Evolutionary conservation across 64 coral and sea anemone genomes (phyloP).

Genomic region (Pachyseris speciosa): DNA sequence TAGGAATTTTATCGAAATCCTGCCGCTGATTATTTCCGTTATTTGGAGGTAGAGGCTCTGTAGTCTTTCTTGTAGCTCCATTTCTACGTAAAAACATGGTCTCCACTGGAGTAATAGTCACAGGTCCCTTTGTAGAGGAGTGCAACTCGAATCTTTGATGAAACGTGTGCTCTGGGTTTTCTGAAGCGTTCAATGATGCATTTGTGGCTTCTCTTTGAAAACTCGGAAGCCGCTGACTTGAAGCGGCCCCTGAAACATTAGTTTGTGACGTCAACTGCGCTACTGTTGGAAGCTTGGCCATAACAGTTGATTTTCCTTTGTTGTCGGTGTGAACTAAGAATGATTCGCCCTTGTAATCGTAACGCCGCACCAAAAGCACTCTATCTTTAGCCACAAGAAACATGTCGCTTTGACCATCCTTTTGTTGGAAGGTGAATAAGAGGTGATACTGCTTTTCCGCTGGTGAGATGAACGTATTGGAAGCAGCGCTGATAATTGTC

Average conservation of each 20-base stretch:
- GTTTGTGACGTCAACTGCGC: not conserved
- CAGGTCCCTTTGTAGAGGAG: not conserved
- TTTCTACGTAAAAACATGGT: not conserved
- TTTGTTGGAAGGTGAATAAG: not conserved
- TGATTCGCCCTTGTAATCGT: not conserved
- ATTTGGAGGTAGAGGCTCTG: not conserved
- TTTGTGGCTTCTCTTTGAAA: not conserved
- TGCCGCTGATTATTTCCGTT: not conserved
- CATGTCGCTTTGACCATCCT: not conserved
- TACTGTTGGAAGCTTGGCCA: not conserved
- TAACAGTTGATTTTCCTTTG: conserved; percentile 11
- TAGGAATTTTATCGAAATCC: not conserved
- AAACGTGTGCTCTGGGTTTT: not conserved
- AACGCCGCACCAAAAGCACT: not conserved
- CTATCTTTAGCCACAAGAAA: not conserved
- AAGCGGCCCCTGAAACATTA: not conserved
- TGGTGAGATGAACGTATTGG: not conserved
- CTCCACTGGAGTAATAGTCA: not conserved
- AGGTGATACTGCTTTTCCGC: not conserved
- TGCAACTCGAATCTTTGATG: not conserved
- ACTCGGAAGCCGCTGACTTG: not conserved
- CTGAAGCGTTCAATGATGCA: not conserved
- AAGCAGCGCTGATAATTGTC: not conserved
- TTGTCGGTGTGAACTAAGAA: conserved; percentile 11
- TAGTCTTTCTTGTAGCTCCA: not conserved